A percentile compares a stretch with the other conserved stretches of the same genome.
These are phyloP conservation scores for Drosophila setosimentum DNA, from an alignment of 2,888 invertebrate species.

Conservation along the genomic window DNA sequence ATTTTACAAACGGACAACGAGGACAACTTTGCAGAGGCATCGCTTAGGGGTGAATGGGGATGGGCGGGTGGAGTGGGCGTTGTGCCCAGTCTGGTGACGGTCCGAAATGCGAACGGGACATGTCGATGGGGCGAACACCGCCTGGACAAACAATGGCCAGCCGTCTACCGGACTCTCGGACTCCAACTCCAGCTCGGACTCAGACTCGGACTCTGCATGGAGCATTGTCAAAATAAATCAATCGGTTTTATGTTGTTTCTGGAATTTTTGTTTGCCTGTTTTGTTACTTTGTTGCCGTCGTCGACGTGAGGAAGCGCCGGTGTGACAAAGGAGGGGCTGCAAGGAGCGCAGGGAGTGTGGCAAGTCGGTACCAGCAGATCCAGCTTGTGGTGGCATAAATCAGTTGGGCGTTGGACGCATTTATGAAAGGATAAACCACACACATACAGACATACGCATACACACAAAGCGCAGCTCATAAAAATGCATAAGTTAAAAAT, in stretches of 20 bases:
- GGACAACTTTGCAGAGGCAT: constrained; percentile 60
- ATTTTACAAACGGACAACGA: constrained; percentile 78
- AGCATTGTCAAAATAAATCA: constrained; percentile 84
- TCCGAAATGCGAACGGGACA: constrained; percentile 76
- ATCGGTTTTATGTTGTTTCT: constrained; percentile 84
- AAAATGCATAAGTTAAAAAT: constrained; percentile 72
- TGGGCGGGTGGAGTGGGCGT: constrained; percentile 4
- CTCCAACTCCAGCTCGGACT: constrained; percentile 4
- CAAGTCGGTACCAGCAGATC: constrained; percentile 57
- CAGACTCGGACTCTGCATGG: constrained; percentile 57
- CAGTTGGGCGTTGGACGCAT: constrained; percentile 76
- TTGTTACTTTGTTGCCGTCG: constrained; percentile 69
- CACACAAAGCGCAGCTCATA: constrained; percentile 56
- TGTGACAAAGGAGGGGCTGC: constrained; percentile 23
- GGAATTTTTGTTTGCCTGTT: constrained; percentile 80
- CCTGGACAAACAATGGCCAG: constrained; percentile 63
- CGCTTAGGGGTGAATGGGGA: not conserved
- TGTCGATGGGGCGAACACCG: constrained; percentile 55
- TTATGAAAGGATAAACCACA: constrained; percentile 80
- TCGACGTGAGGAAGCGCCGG: constrained; percentile 47
- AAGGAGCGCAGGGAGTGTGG: not conserved
- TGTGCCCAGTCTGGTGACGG: constrained; percentile 40
- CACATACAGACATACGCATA: constrained; percentile 32
- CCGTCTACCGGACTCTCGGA: constrained; percentile 26
- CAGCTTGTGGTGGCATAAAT: constrained; percentile 81